Evolutionary conservation across 53 echinoderm and acorn worm genomes (phyloP).

Genomic region (Holothuria leucospilota): DNA sequence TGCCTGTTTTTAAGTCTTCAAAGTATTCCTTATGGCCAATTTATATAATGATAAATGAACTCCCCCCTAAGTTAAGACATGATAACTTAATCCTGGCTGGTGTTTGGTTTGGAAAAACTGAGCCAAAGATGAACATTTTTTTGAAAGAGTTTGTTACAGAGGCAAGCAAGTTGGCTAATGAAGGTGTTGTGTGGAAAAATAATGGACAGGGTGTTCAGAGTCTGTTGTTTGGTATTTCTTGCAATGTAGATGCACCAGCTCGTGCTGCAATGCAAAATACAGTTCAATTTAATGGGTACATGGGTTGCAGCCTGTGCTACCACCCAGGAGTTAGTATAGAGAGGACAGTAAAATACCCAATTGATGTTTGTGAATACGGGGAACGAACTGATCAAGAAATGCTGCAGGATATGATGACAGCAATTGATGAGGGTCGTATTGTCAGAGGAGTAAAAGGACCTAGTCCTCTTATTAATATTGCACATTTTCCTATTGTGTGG

Average conservation of each 20-base stretch:
- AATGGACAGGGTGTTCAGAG: constrained; percentile 32
- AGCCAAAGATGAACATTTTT: constrained; percentile 34
- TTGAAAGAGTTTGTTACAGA: constrained; percentile 13
- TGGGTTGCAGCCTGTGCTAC: constrained; percentile 63
- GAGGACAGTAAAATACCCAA: constrained; percentile 43
- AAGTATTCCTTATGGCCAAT: constrained; percentile 45
- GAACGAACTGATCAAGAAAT: constrained; percentile 51
- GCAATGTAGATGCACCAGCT: constrained; percentile 64
- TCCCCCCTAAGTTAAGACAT: neutral
- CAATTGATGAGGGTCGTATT: constrained; percentile 44
- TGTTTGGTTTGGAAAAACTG: constrained; percentile 34
- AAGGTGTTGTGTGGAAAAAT: constrained; percentile 18
- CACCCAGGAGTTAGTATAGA: constrained; percentile 51
- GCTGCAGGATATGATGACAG: constrained; percentile 45
- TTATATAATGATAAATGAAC: constrained; percentile 37
- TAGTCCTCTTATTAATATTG: constrained; percentile 44
- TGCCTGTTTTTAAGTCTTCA: constrained; percentile 3
- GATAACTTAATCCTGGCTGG: constrained; percentile 30
- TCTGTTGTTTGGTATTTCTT: constrained; percentile 47
- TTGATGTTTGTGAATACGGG: constrained; percentile 52
- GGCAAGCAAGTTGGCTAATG: constrained; percentile 1
- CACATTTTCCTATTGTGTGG: constrained; percentile 54
- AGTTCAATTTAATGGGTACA: constrained; percentile 63
- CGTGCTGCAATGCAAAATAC: constrained; percentile 65
- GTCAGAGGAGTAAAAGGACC: constrained; percentile 66